Evolutionary conservation across 92 coral and sea anemone genomes (phyloP).

Genomic region (Porites rus): DNA sequence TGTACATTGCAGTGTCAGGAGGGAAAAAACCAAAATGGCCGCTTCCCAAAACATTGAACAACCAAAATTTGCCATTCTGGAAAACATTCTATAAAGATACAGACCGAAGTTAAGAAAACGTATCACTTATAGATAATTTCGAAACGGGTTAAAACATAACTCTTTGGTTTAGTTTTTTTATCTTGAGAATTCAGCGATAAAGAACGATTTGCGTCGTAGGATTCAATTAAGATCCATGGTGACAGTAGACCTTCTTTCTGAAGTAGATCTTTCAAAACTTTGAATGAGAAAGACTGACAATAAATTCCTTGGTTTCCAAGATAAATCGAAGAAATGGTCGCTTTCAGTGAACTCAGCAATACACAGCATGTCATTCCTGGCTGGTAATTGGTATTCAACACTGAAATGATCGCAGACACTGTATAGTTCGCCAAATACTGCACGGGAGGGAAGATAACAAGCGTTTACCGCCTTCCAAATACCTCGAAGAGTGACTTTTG

Average conservation of each 20-base stretch:
- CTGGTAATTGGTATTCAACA: too few species aligned
- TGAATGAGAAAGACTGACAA: neutral
- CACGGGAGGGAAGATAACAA: neutral
- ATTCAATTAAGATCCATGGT: neutral
- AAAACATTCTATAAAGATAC: neutral
- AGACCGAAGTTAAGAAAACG: too few species aligned
- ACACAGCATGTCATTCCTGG: neutral
- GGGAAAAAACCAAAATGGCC: neutral
- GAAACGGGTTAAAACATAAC: neutral
- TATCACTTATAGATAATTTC: neutral
- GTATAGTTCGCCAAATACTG: neutral
- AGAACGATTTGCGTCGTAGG: neutral
- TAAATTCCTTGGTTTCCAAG: slow-evolving; percentile 37
- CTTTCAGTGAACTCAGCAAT: neutral
- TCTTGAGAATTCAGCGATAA: neutral
- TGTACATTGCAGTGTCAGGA: neutral
- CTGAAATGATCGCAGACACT: neutral
- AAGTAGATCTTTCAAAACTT: neutral
- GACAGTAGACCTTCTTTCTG: neutral
- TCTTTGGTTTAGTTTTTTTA: neutral
- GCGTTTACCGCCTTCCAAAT: neutral
- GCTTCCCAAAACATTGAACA: neutral
- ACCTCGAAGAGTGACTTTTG: neutral
- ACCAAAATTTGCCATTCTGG: neutral
- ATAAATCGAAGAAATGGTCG: neutral